A percentile compares a stretch with the other conserved stretches of the same genome.
These are phyloP conservation scores for Morpho deidamia DNA, from an alignment of 2,888 invertebrate genomes.

Conservation along the genomic window DNA sequence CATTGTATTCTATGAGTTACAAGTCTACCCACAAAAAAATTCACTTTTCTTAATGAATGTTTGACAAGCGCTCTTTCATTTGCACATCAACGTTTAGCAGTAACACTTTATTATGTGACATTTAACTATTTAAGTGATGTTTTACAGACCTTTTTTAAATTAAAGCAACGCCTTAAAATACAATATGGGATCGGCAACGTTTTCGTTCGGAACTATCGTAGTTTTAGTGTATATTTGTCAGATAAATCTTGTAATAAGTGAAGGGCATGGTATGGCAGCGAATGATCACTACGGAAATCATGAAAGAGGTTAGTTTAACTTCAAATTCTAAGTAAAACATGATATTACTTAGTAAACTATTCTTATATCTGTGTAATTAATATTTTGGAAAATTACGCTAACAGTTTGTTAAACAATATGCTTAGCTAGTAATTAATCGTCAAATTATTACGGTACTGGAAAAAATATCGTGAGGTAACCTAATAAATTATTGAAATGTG, in stretches of 20 bases:
- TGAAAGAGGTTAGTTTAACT: conserved; percentile 9
- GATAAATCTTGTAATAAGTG: conserved; percentile 21
- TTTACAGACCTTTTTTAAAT: not conserved
- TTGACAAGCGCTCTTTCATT: not conserved
- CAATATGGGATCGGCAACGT: not conserved
- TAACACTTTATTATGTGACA: not conserved
- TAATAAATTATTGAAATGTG: too few relatives aligned
- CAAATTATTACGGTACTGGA: too few relatives aligned
- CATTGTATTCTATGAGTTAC: too few relatives aligned
- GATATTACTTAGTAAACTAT: too few relatives aligned
- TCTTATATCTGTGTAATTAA: too few relatives aligned
- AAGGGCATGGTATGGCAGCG: conserved; percentile 18
- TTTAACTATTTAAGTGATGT: not conserved
- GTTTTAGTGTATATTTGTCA: conserved; percentile 43
- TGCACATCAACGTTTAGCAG: not conserved
- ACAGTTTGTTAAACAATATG: too few relatives aligned
- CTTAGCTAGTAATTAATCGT: too few relatives aligned
- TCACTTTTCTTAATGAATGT: not conserved
- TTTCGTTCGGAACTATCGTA: conserved; percentile 34
- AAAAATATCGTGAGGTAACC: too few relatives aligned
- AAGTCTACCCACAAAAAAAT: too few relatives aligned
- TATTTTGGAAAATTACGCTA: too few relatives aligned
- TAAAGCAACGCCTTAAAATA: not conserved
- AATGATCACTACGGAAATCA: conserved; percentile 16
- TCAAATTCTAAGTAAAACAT: too few relatives aligned